These are phyloP conservation scores for Ricordea florida DNA, from an alignment of 92 coral and sea anemone genomes.

Conservation along the genomic window DNA sequence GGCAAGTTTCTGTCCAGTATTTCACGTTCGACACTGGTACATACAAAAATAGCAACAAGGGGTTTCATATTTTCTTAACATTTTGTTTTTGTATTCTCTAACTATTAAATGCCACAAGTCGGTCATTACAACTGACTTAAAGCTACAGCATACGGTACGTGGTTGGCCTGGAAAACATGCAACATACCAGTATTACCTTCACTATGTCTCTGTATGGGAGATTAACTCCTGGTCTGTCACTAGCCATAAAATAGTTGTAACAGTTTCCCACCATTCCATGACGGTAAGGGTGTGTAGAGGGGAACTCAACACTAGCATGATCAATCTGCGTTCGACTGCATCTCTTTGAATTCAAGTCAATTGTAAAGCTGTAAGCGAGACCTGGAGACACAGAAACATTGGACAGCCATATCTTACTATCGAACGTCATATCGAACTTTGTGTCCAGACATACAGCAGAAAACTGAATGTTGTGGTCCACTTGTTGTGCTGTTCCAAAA, in stretches of 20 bases:
- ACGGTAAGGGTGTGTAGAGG: constrained; percentile 75
- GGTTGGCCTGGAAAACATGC: too few species aligned
- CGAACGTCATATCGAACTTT: constrained; percentile 82
- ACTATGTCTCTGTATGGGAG: constrained; percentile 83
- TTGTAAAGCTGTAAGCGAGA: constrained; percentile 48
- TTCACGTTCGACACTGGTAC: too few species aligned
- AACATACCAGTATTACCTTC: too few species aligned
- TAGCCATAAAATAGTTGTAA: constrained; percentile 79
- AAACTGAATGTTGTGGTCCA: constrained; percentile 53
- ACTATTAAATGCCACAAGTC: too few species aligned
- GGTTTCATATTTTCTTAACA: too few species aligned
- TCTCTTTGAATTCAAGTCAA: constrained; percentile 52
- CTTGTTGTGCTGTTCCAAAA: constrained; percentile 83
- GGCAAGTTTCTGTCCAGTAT: too few species aligned
- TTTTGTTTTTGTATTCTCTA: too few species aligned
- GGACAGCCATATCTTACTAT: constrained; percentile 72
- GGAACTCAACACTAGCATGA: constrained; percentile 76
- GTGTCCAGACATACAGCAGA: constrained; percentile 83
- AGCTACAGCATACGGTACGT: too few species aligned
- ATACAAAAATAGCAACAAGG: too few species aligned
- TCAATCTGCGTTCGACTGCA: constrained; percentile 71
- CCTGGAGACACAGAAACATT: constrained; percentile 88
- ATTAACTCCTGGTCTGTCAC: constrained; percentile 79
- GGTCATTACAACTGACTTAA: too few species aligned
- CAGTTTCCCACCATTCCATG: constrained; percentile 76